Base-by-base conservation (phyloP, 2,797 vertebrate species). In the Myotis planiceps region DNA sequence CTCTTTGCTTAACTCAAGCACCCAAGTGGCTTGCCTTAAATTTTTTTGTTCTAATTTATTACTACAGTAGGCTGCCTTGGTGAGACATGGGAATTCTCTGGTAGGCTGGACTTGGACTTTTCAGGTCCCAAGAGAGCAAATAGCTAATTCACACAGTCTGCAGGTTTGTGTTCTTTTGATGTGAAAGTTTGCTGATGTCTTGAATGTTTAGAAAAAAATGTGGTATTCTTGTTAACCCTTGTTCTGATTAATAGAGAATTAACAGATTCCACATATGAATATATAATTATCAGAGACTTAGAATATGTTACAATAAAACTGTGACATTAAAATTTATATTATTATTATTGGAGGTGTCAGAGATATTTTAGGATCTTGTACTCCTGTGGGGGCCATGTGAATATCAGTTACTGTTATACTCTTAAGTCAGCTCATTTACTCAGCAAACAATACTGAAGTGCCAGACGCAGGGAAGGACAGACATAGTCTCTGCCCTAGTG, bases 171-270 rank as follows among this genome's bases (percentile, higher is more conserved):
- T 69, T 81, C 65, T 92, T 90, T 79, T 5, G 63, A 75, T 75
- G 32, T 82, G n/a, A 71, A 75, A 60, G 63, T 90, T 81, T 90
- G 68, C 66, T 74, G 60, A 39, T 84, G 12, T 14, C 72, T 90
- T 86, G 9, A 29, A 3, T 92, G 78, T 53, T 72, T 74, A 60
- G 37, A 66, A 84, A 94, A 85, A 85, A 74, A 32, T 32, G n/a
- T 68, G 60, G 9, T 55, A n/a, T 92, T 66, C 63, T 95, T 45
- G 13, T 68, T 92, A 94, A 51, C 21, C n/a, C 18, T 72, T 19
- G 29, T 69, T 80, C 27, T 90, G 55, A 49, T 88, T 84, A 85
- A 66, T 87, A 90, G 60, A 92, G 66, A 94, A 85, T 82, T 47
- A 86, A 39, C 55, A 93, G 81, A 86, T 55, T 53, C 21, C 25